Conservation (phyloP, 2,888 invertebrate genomes). For the Sthenelais limicola region DNA sequence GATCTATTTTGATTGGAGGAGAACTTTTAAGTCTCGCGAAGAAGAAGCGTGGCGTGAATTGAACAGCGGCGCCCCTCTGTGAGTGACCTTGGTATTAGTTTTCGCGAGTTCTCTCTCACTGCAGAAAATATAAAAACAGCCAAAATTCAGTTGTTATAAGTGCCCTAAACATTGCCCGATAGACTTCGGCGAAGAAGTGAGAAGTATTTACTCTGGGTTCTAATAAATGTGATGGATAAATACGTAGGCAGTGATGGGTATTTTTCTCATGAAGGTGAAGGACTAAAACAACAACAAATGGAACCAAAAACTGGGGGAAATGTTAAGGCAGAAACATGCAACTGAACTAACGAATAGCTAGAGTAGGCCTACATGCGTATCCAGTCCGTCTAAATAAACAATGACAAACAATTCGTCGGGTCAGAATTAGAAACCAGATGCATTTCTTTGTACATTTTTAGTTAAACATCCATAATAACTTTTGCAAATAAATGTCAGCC, state of each 20-base stretch:
- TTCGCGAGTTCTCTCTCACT: conserved; percentile 17
- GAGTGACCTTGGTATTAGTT: conserved; percentile 5
- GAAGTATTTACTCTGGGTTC: too few relatives aligned
- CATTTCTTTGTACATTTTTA: conserved; percentile 17
- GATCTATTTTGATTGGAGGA: conserved; percentile 16
- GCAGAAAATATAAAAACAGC: conserved; percentile 32
- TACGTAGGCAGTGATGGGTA: too few relatives aligned
- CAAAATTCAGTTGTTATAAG: conserved; percentile 35
- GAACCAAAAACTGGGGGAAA: neutral
- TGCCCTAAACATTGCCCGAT: too few relatives aligned
- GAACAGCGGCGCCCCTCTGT: conserved; percentile 15
- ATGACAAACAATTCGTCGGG: conserved; percentile 26
- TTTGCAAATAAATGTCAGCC: neutral
- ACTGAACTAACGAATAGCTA: neutral
- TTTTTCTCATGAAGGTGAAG: conserved; percentile 12
- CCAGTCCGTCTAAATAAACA: neutral
- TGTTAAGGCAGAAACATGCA: conserved; percentile 8
- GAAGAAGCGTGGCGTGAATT: conserved; percentile 32
- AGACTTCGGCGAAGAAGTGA: too few relatives aligned
- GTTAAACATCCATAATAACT: neutral
- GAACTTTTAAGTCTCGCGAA: conserved; percentile 24
- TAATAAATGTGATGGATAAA: too few relatives aligned
- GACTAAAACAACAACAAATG: neutral
- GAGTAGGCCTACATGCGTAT: conserved; percentile 1
- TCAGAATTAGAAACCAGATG: too few relatives aligned